phyloP scores from a whole-genome alignment of 2,113 vertebrate species.

The Eurystomus gularis region DNA sequence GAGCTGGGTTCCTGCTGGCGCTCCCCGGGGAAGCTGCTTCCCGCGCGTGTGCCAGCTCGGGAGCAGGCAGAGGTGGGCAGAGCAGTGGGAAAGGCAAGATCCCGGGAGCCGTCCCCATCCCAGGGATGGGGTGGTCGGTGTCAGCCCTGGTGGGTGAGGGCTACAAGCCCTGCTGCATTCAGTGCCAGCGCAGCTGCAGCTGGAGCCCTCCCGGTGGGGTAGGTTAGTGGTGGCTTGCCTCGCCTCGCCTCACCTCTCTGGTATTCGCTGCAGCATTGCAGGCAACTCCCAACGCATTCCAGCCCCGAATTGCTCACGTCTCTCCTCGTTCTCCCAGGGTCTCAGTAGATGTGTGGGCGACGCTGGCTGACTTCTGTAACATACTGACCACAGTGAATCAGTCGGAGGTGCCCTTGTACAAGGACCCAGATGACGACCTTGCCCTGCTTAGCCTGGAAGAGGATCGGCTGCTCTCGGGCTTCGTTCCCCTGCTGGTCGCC shows the following conservation, averaged over 20 bases:
- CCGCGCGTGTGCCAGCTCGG: accelerated
- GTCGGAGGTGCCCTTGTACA: slow-evolving; percentile 93
- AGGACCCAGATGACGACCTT: slow-evolving; percentile 94
- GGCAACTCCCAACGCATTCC: slow-evolving; percentile 64
- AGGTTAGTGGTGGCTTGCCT: slow-evolving; percentile 44
- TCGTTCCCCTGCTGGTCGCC: slow-evolving; percentile 93
- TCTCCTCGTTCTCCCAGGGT: slow-evolving; percentile 74
- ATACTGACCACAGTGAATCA: slow-evolving; percentile 91
- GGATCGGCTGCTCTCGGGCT: slow-evolving; percentile 93
- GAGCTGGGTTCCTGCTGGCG: neutral
- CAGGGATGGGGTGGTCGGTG: neutral
- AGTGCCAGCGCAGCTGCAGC: slow-evolving; percentile 27
- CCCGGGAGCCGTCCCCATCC: neutral
- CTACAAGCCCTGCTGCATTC: neutral
- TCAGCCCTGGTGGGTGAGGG: neutral
- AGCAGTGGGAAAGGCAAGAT: neutral
- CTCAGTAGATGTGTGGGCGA: slow-evolving; percentile 90
- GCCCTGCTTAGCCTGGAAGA: slow-evolving; percentile 92
- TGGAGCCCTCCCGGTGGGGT: slow-evolving; percentile 39
- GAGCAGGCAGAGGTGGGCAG: slow-evolving; percentile 5
- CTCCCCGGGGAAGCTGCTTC: neutral
- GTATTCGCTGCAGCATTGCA: slow-evolving; percentile 53
- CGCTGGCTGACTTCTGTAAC: slow-evolving; percentile 94
- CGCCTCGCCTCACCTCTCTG: slow-evolving; percentile 63
- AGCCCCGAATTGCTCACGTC: slow-evolving; percentile 61